Percentiles rank a stretch among this genome's conserved stretches.
phyloP scores from a whole-genome alignment of 2,113 vertebrate species.

The Lycaon pictus region DNA sequence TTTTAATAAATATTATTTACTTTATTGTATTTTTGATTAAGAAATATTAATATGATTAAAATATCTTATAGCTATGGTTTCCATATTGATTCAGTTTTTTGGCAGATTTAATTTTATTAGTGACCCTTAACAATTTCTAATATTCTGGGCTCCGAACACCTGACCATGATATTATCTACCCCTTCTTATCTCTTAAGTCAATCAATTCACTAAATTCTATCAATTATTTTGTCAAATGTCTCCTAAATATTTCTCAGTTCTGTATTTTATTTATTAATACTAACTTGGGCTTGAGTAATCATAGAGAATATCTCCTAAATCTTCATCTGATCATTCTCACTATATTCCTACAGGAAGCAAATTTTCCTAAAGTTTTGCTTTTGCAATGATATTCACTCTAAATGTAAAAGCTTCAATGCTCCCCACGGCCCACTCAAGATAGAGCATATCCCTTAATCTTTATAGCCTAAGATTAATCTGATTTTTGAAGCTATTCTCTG shows the following conservation, averaged over 20 bases:
- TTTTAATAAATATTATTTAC: neutral
- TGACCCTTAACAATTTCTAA: neutral
- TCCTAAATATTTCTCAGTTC: neutral
- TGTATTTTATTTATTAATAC: neutral
- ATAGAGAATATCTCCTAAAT: neutral
- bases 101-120: neutral
- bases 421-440: neutral
- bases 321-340: neutral
- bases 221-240: neutral
- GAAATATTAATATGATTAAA: neutral
- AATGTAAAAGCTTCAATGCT: neutral
- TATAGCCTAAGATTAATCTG: neutral
- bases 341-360: neutral
- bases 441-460: neutral
- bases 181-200: neutral
- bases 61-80: neutral
- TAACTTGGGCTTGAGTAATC: neutral
- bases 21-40: neutral
- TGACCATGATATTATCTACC: neutral
- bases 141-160: neutral
- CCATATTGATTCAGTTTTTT: neutral
- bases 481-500: neutral
- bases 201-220: neutral
- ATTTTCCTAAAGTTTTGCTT: neutral
- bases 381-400: neutral